Percentiles rank a stretch among this genome's conserved stretches.
Evolutionary conservation across 92 coral and sea anemone species (phyloP).

Genomic region (Ricordea florida): DNA sequence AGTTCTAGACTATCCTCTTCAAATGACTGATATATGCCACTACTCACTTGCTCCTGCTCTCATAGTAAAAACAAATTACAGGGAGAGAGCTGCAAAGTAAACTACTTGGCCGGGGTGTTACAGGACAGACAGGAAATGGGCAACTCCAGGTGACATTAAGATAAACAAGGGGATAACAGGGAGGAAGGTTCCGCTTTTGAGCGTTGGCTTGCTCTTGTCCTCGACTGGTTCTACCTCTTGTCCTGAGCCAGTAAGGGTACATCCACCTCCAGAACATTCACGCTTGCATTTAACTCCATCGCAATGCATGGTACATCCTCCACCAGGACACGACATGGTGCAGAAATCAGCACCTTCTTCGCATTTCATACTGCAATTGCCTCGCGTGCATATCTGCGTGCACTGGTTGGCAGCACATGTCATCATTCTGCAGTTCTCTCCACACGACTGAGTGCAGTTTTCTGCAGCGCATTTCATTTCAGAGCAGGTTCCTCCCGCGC

Average conservation of each 20-base stretch:
- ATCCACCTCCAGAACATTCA: constrained; percentile 33
- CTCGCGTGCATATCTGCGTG: constrained; percentile 43
- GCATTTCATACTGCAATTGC: constrained; percentile 58
- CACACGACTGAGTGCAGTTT: constrained; percentile 49
- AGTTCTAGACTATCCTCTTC: too few relatives aligned
- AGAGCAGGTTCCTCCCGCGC: constrained; percentile 46
- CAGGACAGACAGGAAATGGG: too few relatives aligned
- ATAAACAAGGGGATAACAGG: too few relatives aligned
- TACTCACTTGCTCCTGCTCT: too few relatives aligned
- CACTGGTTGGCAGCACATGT: constrained; percentile 49
- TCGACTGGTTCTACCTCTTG: neutral
- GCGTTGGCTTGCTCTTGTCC: too few relatives aligned
- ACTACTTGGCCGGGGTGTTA: too few relatives aligned
- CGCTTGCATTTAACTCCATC: constrained; percentile 37
- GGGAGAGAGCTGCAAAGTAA: too few relatives aligned
- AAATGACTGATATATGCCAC: too few relatives aligned
- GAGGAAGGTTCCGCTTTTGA: too few relatives aligned
- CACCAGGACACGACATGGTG: constrained; percentile 48
- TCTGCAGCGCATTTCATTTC: constrained; percentile 29
- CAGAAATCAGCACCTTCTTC: constrained; percentile 35
- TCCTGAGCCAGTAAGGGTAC: constrained; percentile 17
- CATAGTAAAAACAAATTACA: too few relatives aligned
- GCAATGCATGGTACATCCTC: constrained; percentile 45
- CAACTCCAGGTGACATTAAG: too few relatives aligned
- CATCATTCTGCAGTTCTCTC: constrained; percentile 59